A percentile compares a stretch with the other conserved stretches of the same genome.
Evolutionary conservation across 1,140 invertebrate genomes (phyloP).

Genomic region (Drosophila funebris): DNA sequence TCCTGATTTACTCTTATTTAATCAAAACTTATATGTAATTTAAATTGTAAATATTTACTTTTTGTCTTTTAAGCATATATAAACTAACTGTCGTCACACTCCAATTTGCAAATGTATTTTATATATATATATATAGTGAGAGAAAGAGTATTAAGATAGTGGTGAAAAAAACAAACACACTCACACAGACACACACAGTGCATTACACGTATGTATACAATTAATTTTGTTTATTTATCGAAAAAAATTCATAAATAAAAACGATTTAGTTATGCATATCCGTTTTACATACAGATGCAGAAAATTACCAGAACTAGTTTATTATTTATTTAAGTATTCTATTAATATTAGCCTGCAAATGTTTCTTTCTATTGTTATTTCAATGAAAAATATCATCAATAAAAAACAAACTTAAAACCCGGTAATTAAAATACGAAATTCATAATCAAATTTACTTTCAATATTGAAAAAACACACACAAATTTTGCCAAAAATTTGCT

Average conservation of each 20-base stretch:
- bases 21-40: constrained; percentile 11
- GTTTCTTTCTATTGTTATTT: constrained; percentile 46
- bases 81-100: constrained; percentile 16
- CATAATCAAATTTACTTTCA: constrained; percentile 9
- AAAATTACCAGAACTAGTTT: constrained; percentile 60
- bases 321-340: constrained; percentile 64
- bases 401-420: constrained; percentile 31
- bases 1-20: constrained; percentile 15
- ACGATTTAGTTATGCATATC: constrained; percentile 62
- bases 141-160: constrained; percentile 3
- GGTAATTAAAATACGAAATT: constrained; percentile 48
- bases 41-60: constrained; percentile 35
- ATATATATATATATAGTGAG: not conserved
- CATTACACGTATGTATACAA: constrained; percentile 56
- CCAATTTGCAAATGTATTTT: constrained; percentile 15
- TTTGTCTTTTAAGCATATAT: constrained; percentile 2
- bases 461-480: constrained; percentile 6
- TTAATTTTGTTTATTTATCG: constrained; percentile 67
- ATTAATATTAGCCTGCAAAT: constrained; percentile 69
- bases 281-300: constrained; percentile 69
- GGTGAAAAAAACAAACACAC: constrained; percentile 4
- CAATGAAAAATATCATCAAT: constrained; percentile 33
- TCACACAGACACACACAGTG: constrained; percentile 43
- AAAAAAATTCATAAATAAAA: constrained; percentile 64
- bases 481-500: too few species aligned